phyloP scores from a whole-genome alignment of 1,140 invertebrate species.

The Stratiolaelaps scimitus region DNA sequence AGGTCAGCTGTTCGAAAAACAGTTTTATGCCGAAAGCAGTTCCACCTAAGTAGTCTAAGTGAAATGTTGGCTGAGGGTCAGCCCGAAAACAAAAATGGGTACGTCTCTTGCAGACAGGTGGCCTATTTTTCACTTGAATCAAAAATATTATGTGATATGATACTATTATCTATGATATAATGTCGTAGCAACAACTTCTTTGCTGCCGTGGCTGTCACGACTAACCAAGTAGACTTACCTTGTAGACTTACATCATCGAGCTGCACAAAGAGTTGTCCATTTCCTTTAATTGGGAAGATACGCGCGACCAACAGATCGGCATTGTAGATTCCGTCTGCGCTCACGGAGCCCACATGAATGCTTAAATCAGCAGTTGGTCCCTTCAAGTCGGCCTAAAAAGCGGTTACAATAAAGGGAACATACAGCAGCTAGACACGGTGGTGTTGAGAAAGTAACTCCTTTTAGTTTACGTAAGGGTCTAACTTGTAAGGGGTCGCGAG shows the following conservation, averaged over 20 bases:
- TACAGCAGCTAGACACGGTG: neutral
- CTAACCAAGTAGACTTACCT: conserved; percentile 8
- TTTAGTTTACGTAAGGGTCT: too few species aligned
- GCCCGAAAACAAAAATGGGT: too few species aligned
- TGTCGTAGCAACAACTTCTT: too few species aligned
- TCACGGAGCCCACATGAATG: neutral
- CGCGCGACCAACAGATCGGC: neutral
- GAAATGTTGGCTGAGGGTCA: too few species aligned
- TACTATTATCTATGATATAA: neutral
- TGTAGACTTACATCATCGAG: neutral
- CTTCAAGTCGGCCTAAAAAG: conserved; percentile 5
- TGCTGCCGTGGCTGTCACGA: too few species aligned
- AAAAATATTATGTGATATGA: neutral
- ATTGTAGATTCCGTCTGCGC: neutral
- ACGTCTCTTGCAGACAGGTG: too few species aligned
- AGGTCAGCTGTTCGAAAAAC: too few species aligned
- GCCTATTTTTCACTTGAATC: neutral
- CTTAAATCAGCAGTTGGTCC: neutral
- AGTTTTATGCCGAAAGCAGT: too few species aligned
- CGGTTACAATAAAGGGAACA: neutral
- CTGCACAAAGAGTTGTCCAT: neutral
- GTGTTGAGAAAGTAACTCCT: neutral
- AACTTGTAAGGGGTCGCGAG: too few species aligned
- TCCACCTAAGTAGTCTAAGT: too few species aligned
- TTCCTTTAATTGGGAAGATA: neutral